Conservation (phyloP, 2,797 vertebrate genomes). For the Melanotaenia pygmaea region DNA sequence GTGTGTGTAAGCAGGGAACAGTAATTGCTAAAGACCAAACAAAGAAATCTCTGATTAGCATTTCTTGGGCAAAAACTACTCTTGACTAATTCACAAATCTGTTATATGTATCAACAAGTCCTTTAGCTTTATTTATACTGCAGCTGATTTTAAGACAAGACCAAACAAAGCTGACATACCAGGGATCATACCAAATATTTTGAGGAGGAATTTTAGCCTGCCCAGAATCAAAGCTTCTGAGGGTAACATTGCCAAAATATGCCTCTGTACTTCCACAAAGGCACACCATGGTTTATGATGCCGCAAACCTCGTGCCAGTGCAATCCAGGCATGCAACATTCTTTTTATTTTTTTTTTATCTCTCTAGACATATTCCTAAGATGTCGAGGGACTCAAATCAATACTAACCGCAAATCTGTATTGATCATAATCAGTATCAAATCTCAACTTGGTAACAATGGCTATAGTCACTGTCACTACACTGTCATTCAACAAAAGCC, state of each 20-base stretch:
- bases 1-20: constrained; percentile 54
- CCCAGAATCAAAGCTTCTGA: constrained; percentile 46
- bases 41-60: constrained; percentile 63
- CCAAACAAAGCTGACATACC: constrained; percentile 40
- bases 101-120: not conserved
- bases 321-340: constrained; percentile 46
- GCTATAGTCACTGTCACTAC: not conserved
- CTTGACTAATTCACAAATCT: constrained; percentile 24
- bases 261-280: constrained; percentile 47
- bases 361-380: constrained; percentile 4
- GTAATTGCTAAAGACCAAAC: constrained; percentile 64
- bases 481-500: not conserved
- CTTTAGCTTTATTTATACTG: constrained; percentile 15
- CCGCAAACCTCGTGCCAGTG: constrained; percentile 33
- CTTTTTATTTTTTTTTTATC: not conserved
- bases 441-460: not conserved
- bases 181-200: constrained; percentile 35
- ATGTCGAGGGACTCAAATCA: not conserved
- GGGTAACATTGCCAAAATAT: constrained; percentile 63
- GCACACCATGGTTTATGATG: constrained; percentile 55
- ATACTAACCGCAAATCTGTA: not conserved
- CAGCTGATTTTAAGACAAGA: constrained; percentile 10
- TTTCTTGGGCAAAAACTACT: constrained; percentile 36
- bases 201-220: constrained; percentile 42
- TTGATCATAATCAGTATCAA: not conserved